These are phyloP conservation scores for Chironex yamaguchii DNA, from an alignment of 30 jellyfish, hydroid and myxozoan species.

Conservation along the genomic window DNA sequence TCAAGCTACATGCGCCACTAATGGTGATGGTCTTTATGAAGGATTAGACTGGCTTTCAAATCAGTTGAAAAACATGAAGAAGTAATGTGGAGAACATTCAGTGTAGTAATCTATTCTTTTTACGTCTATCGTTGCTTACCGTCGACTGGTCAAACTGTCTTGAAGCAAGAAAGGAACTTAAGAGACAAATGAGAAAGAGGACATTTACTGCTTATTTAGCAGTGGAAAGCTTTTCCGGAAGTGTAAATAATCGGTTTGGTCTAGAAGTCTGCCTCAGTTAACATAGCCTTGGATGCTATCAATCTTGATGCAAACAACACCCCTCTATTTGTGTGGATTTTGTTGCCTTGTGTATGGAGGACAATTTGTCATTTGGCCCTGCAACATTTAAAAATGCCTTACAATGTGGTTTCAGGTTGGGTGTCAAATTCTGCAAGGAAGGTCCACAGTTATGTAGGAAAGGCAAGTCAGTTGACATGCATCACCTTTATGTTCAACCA, in stretches of 20 bases:
- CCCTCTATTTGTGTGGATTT: too few species aligned
- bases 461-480: too few species aligned
- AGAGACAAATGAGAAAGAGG: too few species aligned
- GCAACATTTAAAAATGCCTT: too few species aligned
- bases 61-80: conserved; percentile 86
- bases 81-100: conserved; percentile 18
- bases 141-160: not conserved
- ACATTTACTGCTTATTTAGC: too few species aligned
- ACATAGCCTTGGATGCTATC: too few species aligned
- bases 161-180: not conserved
- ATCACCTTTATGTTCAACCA: too few species aligned
- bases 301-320: too few species aligned
- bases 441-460: too few species aligned
- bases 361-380: too few species aligned
- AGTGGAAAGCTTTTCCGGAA: not conserved
- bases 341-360: too few species aligned
- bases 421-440: too few species aligned
- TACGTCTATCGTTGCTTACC: not conserved
- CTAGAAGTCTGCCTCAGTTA: not conserved
- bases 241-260: not conserved
- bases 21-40: conserved; percentile 98
- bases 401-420: not conserved
- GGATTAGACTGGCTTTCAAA: conserved; percentile 99
- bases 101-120: not conserved
- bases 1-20: conserved; percentile 99